These are phyloP conservation scores for Drosophila lini DNA, from an alignment of 1,140 invertebrate genomes.

Conservation along the genomic window DNA sequence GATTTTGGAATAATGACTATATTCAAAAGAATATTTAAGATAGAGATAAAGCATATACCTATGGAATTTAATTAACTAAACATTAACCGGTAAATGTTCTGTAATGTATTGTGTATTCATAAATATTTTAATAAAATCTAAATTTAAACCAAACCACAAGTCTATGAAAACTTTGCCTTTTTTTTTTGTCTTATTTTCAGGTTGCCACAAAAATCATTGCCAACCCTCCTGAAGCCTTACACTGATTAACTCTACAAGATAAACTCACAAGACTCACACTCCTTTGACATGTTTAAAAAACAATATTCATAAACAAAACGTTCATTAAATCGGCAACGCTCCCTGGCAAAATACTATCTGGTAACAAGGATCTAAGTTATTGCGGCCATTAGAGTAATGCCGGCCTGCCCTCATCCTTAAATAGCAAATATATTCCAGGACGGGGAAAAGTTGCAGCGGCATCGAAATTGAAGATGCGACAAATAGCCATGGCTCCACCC, in stretches of 20 bases:
- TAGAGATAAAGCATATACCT: background rate
- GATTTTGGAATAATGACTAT: background rate
- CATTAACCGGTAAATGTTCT: background rate
- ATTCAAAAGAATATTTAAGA: background rate
- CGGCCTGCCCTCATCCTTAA: conserved; percentile 19
- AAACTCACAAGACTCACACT: background rate
- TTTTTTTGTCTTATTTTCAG: background rate
- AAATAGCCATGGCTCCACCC: conserved; percentile 48
- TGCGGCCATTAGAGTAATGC: conserved; percentile 11
- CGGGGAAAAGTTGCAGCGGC: conserved; percentile 25
- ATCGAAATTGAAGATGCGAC: conserved; percentile 46
- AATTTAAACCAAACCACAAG: background rate
- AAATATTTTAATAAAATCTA: background rate
- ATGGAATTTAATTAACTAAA: background rate
- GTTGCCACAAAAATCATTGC: background rate
- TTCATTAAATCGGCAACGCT: conserved; percentile 52
- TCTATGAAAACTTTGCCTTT: no score
- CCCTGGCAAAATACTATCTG: background rate
- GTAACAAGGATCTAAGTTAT: conserved; percentile 17
- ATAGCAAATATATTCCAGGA: conserved; percentile 15
- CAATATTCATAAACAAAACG: conserved; percentile 71
- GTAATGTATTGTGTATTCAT: background rate
- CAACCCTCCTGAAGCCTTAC: background rate
- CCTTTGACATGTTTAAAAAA: conserved; percentile 58
- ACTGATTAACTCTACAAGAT: background rate